Evolutionary conservation across 2,888 invertebrate genomes (phyloP).

Genomic region (Oligia fasciuncula): DNA sequence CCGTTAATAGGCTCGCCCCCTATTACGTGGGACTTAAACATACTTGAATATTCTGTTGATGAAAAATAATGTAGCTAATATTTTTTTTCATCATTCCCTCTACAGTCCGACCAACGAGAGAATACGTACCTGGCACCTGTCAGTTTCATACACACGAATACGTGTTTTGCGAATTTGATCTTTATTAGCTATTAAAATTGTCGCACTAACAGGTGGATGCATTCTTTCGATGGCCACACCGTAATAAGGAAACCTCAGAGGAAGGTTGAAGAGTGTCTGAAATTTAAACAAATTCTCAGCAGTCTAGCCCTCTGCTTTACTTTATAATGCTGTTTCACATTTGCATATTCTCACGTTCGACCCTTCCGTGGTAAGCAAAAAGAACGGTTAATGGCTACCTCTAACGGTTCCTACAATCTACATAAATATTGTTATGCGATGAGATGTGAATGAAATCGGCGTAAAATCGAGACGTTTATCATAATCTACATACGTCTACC

Average conservation of each 20-base stretch:
- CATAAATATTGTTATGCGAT: slow-evolving; percentile 57
- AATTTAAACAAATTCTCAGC: slow-evolving; percentile 12
- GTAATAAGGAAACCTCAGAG: not conserved
- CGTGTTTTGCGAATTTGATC: not conserved
- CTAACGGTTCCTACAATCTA: slow-evolving; percentile 61
- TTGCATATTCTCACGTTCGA: slow-evolving; percentile 63
- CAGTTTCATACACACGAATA: not conserved
- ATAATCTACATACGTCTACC: slow-evolving; percentile 15
- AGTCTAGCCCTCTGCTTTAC: slow-evolving; percentile 14
- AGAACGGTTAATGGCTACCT: slow-evolving; percentile 58
- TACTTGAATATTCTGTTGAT: not conserved
- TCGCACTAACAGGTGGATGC: not conserved
- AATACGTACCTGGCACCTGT: not conserved
- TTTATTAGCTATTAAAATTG: not conserved
- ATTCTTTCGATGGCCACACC: not conserved
- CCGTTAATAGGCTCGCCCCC: too few relatives aligned
- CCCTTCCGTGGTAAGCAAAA: slow-evolving; percentile 46
- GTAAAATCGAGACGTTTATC: slow-evolving; percentile 48
- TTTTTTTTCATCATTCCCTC: too few relatives aligned
- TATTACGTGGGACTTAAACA: too few relatives aligned
- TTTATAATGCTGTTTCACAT: slow-evolving; percentile 39
- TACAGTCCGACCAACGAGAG: not conserved
- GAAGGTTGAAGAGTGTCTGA: slow-evolving; percentile 2
- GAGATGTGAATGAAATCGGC: slow-evolving; percentile 56
- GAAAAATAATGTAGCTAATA: not conserved